These are phyloP conservation scores for Oppia nitens DNA, from an alignment of 1,140 invertebrate species.

Conservation along the genomic window DNA sequence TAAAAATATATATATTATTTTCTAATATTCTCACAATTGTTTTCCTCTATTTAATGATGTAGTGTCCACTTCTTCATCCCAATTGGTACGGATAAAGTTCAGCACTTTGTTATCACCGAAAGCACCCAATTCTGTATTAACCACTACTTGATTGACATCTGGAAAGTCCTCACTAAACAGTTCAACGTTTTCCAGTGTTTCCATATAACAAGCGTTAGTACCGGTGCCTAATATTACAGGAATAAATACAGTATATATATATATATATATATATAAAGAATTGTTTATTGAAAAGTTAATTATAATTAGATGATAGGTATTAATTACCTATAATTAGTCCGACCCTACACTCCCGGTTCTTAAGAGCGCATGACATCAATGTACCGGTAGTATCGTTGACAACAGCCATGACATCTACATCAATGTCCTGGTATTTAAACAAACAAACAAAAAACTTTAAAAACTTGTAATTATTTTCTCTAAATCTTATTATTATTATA, in stretches of 20 bases:
- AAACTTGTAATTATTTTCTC: not conserved
- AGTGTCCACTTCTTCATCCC: constrained; percentile 25
- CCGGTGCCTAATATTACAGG: constrained; percentile 44
- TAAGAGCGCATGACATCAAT: constrained; percentile 90
- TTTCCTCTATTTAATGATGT: constrained; percentile 24
- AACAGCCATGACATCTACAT: constrained; percentile 77
- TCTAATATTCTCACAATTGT: constrained; percentile 20
- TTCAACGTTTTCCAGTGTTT: constrained; percentile 55
- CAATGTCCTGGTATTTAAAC: constrained; percentile 36
- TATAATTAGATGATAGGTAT: not conserved
- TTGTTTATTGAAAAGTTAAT: too few species aligned
- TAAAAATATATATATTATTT: too few species aligned
- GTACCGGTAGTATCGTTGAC: constrained; percentile 95
- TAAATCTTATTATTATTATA: not conserved
- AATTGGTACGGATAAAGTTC: constrained; percentile 26
- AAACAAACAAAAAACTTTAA: constrained; percentile 3
- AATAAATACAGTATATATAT: too few species aligned
- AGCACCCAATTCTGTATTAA: constrained; percentile 30
- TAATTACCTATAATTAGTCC: constrained; percentile 63
- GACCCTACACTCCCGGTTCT: constrained; percentile 65
- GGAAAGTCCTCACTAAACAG: constrained; percentile 19
- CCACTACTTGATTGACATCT: constrained; percentile 22
- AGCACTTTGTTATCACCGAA: constrained; percentile 28
- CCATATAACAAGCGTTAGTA: constrained; percentile 92
- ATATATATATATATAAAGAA: too few species aligned